Conservation (phyloP, 2,113 vertebrate genomes). For the Hypomesus transpacificus region DNA sequence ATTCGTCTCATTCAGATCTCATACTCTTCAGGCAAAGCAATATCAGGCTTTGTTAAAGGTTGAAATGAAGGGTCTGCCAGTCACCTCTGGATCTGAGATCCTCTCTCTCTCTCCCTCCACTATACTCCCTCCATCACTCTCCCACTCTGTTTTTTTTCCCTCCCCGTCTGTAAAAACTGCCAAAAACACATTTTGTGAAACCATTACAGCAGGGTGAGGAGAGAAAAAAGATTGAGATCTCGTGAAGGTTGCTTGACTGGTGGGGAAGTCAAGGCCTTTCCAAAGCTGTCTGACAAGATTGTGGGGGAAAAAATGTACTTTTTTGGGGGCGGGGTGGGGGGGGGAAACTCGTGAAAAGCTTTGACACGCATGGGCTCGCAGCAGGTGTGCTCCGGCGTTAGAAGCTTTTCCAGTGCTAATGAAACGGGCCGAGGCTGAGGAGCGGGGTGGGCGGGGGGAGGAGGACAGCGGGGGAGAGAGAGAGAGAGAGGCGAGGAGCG, state of each 20-base stretch:
- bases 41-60: background rate
- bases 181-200: constrained; percentile 53
- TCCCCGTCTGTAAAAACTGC: constrained; percentile 20
- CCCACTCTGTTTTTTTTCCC: constrained; percentile 48
- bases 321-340: background rate
- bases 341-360: constrained; percentile 64
- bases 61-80: constrained; percentile 4
- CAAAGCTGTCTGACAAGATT: constrained; percentile 33
- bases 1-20: background rate
- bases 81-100: background rate
- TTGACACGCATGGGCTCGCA: constrained; percentile 59
- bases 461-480: background rate
- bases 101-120: background rate
- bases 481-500: background rate
- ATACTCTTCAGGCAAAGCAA: background rate
- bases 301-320: background rate
- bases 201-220: constrained; percentile 39
- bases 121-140: background rate
- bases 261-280: constrained; percentile 20
- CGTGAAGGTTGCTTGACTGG: constrained; percentile 45
- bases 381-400: constrained; percentile 55
- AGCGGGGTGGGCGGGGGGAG: background rate
- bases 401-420: constrained; percentile 51
- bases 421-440: constrained; percentile 33
- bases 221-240: constrained; percentile 55